phyloP scores from a whole-genome alignment of 2,113 vertebrate genomes.

The Tachysurus vachellii region DNA sequence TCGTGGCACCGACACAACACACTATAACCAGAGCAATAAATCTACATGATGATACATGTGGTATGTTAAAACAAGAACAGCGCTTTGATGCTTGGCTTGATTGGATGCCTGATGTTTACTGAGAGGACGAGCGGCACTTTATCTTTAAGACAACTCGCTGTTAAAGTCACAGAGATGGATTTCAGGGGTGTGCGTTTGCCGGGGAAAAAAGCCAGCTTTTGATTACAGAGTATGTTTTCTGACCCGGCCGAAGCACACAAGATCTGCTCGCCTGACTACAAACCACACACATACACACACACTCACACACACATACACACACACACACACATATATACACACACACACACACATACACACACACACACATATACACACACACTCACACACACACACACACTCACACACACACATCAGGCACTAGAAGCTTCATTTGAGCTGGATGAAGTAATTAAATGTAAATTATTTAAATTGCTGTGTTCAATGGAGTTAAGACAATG shows the following conservation, averaged over 20 bases:
- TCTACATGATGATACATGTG: conserved; percentile 48
- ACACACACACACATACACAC: neutral
- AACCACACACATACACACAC: conserved; percentile 9
- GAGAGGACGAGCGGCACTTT: conserved; percentile 48
- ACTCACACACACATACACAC: conserved; percentile 5
- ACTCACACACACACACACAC: neutral
- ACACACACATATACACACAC: neutral
- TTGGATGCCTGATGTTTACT: conserved; percentile 52
- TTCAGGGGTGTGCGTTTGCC: conserved; percentile 41
- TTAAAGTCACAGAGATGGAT: conserved; percentile 42
- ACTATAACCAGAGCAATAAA: conserved; percentile 43
- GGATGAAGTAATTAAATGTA: neutral
- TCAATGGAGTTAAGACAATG: neutral
- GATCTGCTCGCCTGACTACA: conserved; percentile 43
- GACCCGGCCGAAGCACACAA: conserved; percentile 42
- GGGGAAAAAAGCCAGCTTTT: conserved; percentile 44
- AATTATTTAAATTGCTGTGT: neutral
- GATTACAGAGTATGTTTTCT: conserved; percentile 54
- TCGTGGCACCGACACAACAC: conserved; percentile 23
- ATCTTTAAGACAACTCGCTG: conserved; percentile 43
- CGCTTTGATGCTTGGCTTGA: conserved; percentile 50
- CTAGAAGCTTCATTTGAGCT: neutral
- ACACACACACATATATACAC: neutral
- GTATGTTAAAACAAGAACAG: conserved; percentile 53
- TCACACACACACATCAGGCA: neutral